Percentiles rank a stretch among this genome's conserved stretches.
These are phyloP conservation scores for Bucco capensis DNA, from an alignment of 2,113 vertebrate genomes.

Conservation along the genomic window DNA sequence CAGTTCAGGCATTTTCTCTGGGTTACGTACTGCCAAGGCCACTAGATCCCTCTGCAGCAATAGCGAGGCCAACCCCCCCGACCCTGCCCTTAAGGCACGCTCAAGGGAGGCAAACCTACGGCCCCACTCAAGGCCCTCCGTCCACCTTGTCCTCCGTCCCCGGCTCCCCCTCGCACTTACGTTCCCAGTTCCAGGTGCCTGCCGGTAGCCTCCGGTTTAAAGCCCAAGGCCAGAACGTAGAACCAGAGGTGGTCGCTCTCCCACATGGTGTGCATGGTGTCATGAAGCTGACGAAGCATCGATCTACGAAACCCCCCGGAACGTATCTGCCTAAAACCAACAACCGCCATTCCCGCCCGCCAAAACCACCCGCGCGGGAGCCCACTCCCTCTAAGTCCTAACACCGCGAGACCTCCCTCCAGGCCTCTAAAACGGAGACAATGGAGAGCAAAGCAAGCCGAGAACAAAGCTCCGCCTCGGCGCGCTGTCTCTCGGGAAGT, in stretches of 20 bases:
- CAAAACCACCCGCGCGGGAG: background rate
- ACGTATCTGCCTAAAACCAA: fast-evolving
- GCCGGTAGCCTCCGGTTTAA: fast-evolving
- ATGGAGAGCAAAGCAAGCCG: no score
- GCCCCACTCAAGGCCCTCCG: no score
- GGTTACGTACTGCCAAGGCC: fast-evolving
- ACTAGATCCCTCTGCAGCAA: background rate
- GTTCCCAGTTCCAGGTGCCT: fast-evolving
- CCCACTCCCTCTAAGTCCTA: fast-evolving
- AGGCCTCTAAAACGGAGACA: fast-evolving
- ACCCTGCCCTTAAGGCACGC: background rate
- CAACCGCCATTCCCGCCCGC: background rate
- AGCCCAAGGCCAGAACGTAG: constrained; percentile 58
- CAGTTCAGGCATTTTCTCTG: fast-evolving
- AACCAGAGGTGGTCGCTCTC: constrained; percentile 55
- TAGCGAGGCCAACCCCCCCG: fast-evolving
- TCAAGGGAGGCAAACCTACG: no score
- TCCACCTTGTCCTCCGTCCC: background rate
- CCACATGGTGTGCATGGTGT: fast-evolving
- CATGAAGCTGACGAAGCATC: fast-evolving
- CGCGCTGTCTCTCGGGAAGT: background rate
- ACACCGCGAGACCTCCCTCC: background rate
- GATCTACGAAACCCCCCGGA: fast-evolving
- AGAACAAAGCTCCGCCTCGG: no score
- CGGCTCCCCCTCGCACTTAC: constrained; percentile 36